Conservation (phyloP, 2,113 vertebrate genomes). For the Tautogolabrus adspersus region DNA sequence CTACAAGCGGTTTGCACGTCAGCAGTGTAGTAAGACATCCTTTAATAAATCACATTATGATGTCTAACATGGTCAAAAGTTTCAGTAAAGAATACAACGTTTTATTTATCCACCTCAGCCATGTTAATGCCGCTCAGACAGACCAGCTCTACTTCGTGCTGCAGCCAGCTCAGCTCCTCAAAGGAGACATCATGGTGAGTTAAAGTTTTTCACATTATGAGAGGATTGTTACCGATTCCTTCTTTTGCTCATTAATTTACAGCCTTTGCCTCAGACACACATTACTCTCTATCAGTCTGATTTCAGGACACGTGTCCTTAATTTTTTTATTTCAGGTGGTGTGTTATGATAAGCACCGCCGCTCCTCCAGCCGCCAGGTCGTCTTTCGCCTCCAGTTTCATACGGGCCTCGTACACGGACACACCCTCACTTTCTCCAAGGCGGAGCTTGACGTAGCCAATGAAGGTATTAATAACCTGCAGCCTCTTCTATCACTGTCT, state of each 20-base stretch:
- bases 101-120: slow-evolving; percentile 76
- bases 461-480: slow-evolving; percentile 69
- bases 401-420: slow-evolving; percentile 87
- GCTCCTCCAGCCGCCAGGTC: slow-evolving; percentile 82
- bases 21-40: slow-evolving; percentile 90
- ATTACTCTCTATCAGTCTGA: too few relatives aligned
- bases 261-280: too few relatives aligned
- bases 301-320: neutral
- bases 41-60: neutral
- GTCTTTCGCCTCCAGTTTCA: slow-evolving; percentile 95
- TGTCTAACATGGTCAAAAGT: neutral
- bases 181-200: slow-evolving; percentile 94
- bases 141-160: slow-evolving; percentile 87
- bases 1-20: slow-evolving; percentile 92
- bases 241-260: too few relatives aligned
- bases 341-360: slow-evolving; percentile 89
- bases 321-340: slow-evolving; percentile 83
- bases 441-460: slow-evolving; percentile 90
- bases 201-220: too few relatives aligned
- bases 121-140: slow-evolving; percentile 83
- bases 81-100: slow-evolving; percentile 8
- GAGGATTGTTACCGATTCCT: too few relatives aligned
- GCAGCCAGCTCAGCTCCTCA: slow-evolving; percentile 93
- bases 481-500: neutral
- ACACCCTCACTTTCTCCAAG: slow-evolving; percentile 86